Evolutionary conservation across 2,888 invertebrate genomes (phyloP), one percentile per base, ranked within the genome.

Genomic region (Osmoderma eremita): DNA sequence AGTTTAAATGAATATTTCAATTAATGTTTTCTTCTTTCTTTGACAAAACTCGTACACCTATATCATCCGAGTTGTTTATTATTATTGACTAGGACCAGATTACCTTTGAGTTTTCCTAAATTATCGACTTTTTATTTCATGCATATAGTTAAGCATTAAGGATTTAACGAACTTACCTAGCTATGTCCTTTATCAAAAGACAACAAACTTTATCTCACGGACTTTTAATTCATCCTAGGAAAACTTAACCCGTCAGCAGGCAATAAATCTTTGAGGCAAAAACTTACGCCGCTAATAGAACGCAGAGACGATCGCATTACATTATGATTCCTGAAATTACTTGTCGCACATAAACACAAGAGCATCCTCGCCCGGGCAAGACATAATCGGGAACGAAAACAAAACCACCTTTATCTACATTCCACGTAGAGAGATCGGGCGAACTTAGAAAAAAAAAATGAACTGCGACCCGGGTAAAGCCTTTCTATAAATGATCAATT

Each of bases 401-500:
- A 58, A 38, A 56, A 63, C 65, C 30, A 18, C 45, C 36, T 48
- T 42, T 58, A 49, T 20, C 38, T 39, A 38, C 49, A 0, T 18
- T 2, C 18, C 1, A 12, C 20, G 54, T 50, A n/a, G n/a, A 49
- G 6, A n/a, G 10, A 58, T 53, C 58, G 41, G 53, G 22, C 58
- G 20, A 68, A 68, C 66, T 63, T 56, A 70, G 58, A 71, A 61
- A 18, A 45, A 61, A 61, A 45, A 45, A 61, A 71, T 69, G 68
- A 71, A 69, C 64, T 41, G 56, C 61, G 62, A 70, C 63, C 65
- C 67, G 68, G 66, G 67, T 68, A 56, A 53, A 64, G 42, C 48
- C 48, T 36, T 49, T 63, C 64, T 50, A 67, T 67, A 64, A 63
- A 67, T 67, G 64, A 64, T 64, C 64, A 67, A 68, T 70, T 66